These are phyloP conservation scores for Chondrilla cf. caribensis DNA, from an alignment of 37 sponge, comb jelly and placozoan species.

Conservation along the genomic window DNA sequence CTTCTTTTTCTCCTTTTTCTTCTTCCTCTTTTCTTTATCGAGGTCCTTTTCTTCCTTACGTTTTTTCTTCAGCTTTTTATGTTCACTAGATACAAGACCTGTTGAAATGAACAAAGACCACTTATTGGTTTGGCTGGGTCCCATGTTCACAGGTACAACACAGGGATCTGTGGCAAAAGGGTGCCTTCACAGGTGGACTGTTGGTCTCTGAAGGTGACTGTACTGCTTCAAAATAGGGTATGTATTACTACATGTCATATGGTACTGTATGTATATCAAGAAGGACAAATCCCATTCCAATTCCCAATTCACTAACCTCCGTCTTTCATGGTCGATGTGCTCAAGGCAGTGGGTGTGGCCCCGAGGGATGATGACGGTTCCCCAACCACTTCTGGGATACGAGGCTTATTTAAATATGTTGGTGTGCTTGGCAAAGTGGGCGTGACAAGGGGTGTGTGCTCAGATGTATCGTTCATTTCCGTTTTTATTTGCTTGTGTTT, in stretches of 20 bases:
- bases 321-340: too few relatives aligned
- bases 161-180: background rate
- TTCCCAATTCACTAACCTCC: background rate
- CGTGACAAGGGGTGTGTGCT: constrained; percentile 4
- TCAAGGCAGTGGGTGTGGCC: constrained; percentile 16
- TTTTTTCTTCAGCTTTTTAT: constrained; percentile 51
- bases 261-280: too few relatives aligned
- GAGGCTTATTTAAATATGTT: background rate
- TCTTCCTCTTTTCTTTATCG: constrained; percentile 65
- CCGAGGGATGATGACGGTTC: constrained; percentile 6
- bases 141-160: too few relatives aligned
- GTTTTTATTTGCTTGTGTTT: constrained; percentile 60
- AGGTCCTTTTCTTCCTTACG: constrained; percentile 47
- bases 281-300: background rate
- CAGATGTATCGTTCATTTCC: constrained; percentile 11
- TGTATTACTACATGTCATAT: too few relatives aligned
- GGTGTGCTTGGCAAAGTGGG: constrained; percentile 20
- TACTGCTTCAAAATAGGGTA: too few relatives aligned
- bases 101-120: too few relatives aligned
- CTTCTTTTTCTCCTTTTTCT: constrained; percentile 40
- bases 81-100: background rate
- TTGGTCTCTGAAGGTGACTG: background rate
- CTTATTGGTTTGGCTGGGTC: too few relatives aligned
- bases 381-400: background rate
- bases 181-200: background rate